Conservation (phyloP, 2,113 vertebrate genomes). For the Carollia perspicillata region DNA sequence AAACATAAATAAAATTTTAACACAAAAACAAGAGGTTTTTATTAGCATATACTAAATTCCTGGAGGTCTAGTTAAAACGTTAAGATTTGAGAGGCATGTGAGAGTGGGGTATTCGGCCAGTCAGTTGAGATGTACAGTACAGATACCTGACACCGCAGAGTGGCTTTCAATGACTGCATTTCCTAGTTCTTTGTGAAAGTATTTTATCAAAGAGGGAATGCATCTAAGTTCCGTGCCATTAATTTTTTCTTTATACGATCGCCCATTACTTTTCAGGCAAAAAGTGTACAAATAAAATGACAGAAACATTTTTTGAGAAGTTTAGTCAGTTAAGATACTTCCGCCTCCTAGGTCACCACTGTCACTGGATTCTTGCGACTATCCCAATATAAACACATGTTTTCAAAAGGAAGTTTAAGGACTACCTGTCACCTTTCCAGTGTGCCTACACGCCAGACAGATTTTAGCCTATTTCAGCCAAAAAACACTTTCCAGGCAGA, state of each 20-base stretch:
- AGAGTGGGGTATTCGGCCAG: neutral
- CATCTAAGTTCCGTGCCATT: neutral
- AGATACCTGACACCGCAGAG: neutral
- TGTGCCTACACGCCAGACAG: neutral
- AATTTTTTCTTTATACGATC: neutral
- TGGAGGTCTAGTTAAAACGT: neutral
- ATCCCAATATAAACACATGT: neutral
- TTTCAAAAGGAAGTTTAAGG: neutral
- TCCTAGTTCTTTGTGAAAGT: neutral
- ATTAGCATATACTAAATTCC: neutral
- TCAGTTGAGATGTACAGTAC: neutral
- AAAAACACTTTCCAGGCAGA: constrained; percentile 38
- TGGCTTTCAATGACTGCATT: neutral
- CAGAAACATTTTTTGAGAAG: neutral
- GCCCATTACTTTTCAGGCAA: neutral
- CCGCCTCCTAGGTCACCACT: neutral
- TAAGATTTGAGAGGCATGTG: neutral
- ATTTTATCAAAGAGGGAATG: neutral
- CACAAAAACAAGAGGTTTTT: neutral
- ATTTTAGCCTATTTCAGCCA: neutral
- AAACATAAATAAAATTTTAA: neutral
- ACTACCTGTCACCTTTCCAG: neutral
- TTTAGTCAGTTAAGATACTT: neutral
- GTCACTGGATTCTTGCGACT: neutral
- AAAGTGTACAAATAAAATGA: neutral